Evolutionary conservation across 2,888 invertebrate species (phyloP), one percentile per base, ranked within the genome.

Genomic region (Troides aeacus): DNA sequence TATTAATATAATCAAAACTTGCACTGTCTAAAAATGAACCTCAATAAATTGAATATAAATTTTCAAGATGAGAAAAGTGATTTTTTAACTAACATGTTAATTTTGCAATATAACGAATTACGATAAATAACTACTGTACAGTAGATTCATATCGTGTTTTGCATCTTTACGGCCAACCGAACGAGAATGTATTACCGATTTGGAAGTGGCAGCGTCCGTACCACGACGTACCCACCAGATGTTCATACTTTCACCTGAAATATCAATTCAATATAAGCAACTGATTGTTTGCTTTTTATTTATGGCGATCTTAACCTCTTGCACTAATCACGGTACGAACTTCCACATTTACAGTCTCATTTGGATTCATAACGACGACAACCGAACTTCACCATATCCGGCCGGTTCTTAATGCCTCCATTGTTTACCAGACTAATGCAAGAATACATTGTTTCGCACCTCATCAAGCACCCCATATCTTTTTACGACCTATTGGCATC

Each of bases 381-480:
- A 80, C 84, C 81, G 84, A 87, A 86, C 86, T 82, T 84, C 79
- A 78, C 92, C 90, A 85, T 92, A 89, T 89, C 82, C 84, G 90
- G 86, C 76, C 78, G 84, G 80, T 80, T 83, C 79, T 81, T 90
- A 90, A 91, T 90, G 90, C 90, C 83, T 87, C 88, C 83, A 91
- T 92, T 92, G 92, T 91, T 86, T 80, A 83, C 84, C 79, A 76
- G 79, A 84, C 79, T 85, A 83, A 87, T 84, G 80, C 81, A 76
- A 76, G 75, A 83, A 72, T 74, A 76, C 72, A 71, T 75, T 74
- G 74, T 74, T 73, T 72, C 39, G 65, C 70, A 70, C 70, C 69
- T 71, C 58, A 62, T 62, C 57, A 30, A 18, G n/a, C 39, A 64
- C 23, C 56, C 39, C 53, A 64, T 61, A 30, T 57, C 42, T 42